Evolutionary conservation across 2,888 invertebrate species (phyloP), one percentile per base, ranked within the genome.

Genomic region (Lasioglossum pauxillum): DNA sequence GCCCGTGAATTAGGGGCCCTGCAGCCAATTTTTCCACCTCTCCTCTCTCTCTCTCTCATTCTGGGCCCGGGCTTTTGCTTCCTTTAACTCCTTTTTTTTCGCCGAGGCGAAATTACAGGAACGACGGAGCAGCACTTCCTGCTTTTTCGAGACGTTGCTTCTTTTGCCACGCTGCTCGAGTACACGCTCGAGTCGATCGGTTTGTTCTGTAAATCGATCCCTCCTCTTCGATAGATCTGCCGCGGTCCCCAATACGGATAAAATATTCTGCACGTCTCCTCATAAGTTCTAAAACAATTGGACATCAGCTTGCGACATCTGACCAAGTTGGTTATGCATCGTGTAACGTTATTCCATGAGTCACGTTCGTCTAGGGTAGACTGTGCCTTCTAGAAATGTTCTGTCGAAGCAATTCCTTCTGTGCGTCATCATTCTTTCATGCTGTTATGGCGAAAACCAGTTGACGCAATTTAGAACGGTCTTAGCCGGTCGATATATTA

Each of bases 1-100:
- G 38, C 23, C 80, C 76, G 82, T 84, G 90, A 90, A 90, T 90
- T 85, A 86, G 85, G 88, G 88, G 44, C 77, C 77, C 60, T 78
- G 67, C 82, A 75, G 53, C 83, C 83, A 81, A 84, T 72, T 82
- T 64, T 64, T 60, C 60, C 60, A 16, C 60, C 19, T 31, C 64
- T 31, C 7, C 64, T 19, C 64, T 60, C 27, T 60, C 19, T 31
- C 7, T 64, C 31, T 16, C 31, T 64, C 31, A 31, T 8, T 38
- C 31, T n/a, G n/a, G 41, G 8, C 8, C 19, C 53, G 8, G 23
- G 31, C 31, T 35, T 44, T 57, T 76, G 46, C 53, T 64, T 64
- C 35, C 19, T 38, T 44, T n/a, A 19, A 10, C 46, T 35, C 44
- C n/a, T 7, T 57, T 67, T 44, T 72, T 72, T 60, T 82, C 75